phyloP scores from a whole-genome alignment of 2,113 vertebrate species.

The Calyptommatus sinebrachiatus region DNA sequence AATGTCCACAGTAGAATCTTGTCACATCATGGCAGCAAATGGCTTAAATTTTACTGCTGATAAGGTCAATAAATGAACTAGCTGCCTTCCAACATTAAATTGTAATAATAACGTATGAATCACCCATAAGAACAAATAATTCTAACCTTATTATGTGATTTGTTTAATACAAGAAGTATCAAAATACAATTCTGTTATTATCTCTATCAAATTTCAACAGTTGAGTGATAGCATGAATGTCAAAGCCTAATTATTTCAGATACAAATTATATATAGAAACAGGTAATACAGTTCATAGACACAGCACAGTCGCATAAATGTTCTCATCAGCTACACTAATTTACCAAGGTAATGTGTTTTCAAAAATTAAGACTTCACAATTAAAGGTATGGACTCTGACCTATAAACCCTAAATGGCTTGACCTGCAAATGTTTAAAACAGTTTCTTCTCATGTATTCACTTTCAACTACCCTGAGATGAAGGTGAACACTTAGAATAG shows the following conservation, averaged over 20 bases:
- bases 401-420: too few relatives aligned
- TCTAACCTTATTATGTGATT: background rate
- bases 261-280: background rate
- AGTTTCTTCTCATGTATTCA: too few relatives aligned
- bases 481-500: too few relatives aligned
- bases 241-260: background rate
- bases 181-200: background rate
- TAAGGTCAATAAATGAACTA: background rate
- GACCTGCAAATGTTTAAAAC: too few relatives aligned
- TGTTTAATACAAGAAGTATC: background rate
- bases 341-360: background rate
- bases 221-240: background rate
- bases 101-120: background rate
- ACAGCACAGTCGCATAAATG: background rate
- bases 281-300: background rate
- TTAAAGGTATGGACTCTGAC: too few relatives aligned
- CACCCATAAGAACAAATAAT: background rate
- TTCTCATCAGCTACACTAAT: background rate
- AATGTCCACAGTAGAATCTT: background rate
- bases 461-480: too few relatives aligned
- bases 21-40: background rate
- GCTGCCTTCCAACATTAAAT: background rate
- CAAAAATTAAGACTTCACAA: slow-evolving; percentile 1
- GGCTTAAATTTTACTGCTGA: background rate
- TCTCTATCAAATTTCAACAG: background rate